Evolutionary conservation across 1,140 invertebrate genomes (phyloP).

Genomic region (Orchesella cincta): DNA sequence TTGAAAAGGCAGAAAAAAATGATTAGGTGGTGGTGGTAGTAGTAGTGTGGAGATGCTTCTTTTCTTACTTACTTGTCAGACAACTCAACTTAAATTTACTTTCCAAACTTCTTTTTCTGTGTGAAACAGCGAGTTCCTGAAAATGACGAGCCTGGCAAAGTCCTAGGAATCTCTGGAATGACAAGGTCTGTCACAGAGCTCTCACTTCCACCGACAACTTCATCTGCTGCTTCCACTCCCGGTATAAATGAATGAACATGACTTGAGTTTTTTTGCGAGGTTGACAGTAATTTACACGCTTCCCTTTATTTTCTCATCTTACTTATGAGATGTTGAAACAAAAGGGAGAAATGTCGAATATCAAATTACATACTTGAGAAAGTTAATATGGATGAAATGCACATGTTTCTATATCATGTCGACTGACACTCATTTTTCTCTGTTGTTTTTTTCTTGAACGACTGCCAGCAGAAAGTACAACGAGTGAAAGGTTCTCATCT

Average conservation of each 20-base stretch:
- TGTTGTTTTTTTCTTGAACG: neutral
- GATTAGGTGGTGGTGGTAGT: too few relatives aligned
- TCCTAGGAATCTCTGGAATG: slow-evolving; percentile 43
- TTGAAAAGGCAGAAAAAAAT: too few relatives aligned
- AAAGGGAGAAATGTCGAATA: too few relatives aligned
- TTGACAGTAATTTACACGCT: neutral
- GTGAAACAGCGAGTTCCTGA: slow-evolving; percentile 58
- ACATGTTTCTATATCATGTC: too few relatives aligned
- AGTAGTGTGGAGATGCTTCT: too few relatives aligned
- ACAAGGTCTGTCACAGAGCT: slow-evolving; percentile 48
- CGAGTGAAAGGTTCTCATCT: slow-evolving; percentile 48
- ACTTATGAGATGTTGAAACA: too few relatives aligned
- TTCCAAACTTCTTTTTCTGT: neutral
- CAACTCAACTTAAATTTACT: too few relatives aligned
- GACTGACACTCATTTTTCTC: too few relatives aligned
- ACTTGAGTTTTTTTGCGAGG: neutral
- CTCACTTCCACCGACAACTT: slow-evolving; percentile 36
- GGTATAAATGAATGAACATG: slow-evolving; percentile 25
- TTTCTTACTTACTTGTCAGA: too few relatives aligned
- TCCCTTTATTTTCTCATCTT: slow-evolving; percentile 16
- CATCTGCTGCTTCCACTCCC: slow-evolving; percentile 48
- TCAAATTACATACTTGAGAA: too few relatives aligned
- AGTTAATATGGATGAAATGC: too few relatives aligned
- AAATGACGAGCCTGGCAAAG: slow-evolving; percentile 56
- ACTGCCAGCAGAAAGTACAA: slow-evolving; percentile 46